Evolutionary conservation across 2,113 vertebrate species (phyloP), one percentile per base, ranked within the genome.

Genomic region (Erpornis zantholeuca): DNA sequence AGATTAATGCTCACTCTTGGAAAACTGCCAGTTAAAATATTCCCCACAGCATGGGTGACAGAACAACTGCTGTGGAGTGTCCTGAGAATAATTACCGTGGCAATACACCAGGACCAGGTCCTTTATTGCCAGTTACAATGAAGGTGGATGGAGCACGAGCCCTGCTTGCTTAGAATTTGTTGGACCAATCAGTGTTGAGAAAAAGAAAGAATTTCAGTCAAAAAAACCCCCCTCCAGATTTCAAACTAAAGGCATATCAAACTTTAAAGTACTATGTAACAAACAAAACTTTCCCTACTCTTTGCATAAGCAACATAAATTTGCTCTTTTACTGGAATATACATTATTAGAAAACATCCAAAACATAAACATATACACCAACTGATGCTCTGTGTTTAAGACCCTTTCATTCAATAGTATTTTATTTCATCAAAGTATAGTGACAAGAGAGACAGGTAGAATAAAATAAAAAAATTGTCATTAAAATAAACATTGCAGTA

Each of bases 11-110:
- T 95, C 90, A 42, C 75, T 78, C 92, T 93, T 97, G 97, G 94
- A 95, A 98, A 94, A 88, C 88, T 93, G 97, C 96, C 97, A 96
- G 88, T 49, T 97, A 93, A 97, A 96, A 95, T 86, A 97, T 96
- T 92, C 96, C 96, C 91, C 89, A 86, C 64, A 90, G 92, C 79
- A 95, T 20, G 70, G 96, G 86, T 97, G 97, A 94, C 89, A 96
- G 95, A 96, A 94, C 86, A 97, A 96, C 89, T 57, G 85, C 90
- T 94, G 47, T 57, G 96, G 86, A 96, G 93, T 57, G 68, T 86
- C 84, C 79, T 68, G 64, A 97, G 96, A 97, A 96, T 97, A 96
- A 98, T 78, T 95, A 79, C 94, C 86, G 38, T 92, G 97, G 97
- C 96, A 98, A 76, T 64, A 77, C 80, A 85, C 92, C 94, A 94